Evolutionary conservation across 2,888 invertebrate species (phyloP).

Genomic region (Meandrusa payeni): DNA sequence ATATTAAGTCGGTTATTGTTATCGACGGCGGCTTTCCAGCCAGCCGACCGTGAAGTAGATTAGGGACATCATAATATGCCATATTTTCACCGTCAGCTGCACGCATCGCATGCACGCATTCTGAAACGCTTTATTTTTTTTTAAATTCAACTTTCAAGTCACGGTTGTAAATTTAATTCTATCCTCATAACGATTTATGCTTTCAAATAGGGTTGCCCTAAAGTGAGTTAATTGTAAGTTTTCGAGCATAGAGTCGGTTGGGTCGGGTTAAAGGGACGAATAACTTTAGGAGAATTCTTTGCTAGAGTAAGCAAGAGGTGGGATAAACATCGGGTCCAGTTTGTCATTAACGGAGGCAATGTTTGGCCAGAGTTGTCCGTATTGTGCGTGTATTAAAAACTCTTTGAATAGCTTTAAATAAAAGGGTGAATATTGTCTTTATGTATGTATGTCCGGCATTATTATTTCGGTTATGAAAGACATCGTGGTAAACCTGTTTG

Average conservation of each 20-base stretch:
- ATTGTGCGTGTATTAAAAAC: slow-evolving; percentile 36
- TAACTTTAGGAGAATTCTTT: slow-evolving; percentile 67
- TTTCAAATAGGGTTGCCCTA: slow-evolving; percentile 37
- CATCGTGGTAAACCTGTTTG: slow-evolving; percentile 19
- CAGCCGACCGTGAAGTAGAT: slow-evolving; percentile 74
- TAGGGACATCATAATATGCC: slow-evolving; percentile 78
- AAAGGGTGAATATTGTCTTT: slow-evolving; percentile 46
- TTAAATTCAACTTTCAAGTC: slow-evolving; percentile 40
- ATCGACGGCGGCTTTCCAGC: slow-evolving; percentile 67
- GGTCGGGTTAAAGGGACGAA: slow-evolving; percentile 52
- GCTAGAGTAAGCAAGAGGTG: slow-evolving; percentile 44
- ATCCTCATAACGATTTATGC: slow-evolving; percentile 34
- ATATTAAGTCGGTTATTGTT: slow-evolving; percentile 79
- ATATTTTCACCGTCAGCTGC: slow-evolving; percentile 78
- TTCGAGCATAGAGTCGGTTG: no score
- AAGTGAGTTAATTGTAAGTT: slow-evolving; percentile 59
- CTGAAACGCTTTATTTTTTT: slow-evolving; percentile 39
- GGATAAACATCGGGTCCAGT: slow-evolving; percentile 45
- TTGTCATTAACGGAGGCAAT: slow-evolving; percentile 63
- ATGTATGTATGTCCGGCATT: slow-evolving; percentile 25
- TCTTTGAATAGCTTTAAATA: slow-evolving; percentile 54
- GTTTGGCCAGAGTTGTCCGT: slow-evolving; percentile 52
- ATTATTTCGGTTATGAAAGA: slow-evolving; percentile 17
- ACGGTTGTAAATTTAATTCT: slow-evolving; percentile 27
- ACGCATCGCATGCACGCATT: slow-evolving; percentile 60